Evolutionary conservation across 2,888 invertebrate genomes (phyloP).

Genomic region (Sturmia bella): DNA sequence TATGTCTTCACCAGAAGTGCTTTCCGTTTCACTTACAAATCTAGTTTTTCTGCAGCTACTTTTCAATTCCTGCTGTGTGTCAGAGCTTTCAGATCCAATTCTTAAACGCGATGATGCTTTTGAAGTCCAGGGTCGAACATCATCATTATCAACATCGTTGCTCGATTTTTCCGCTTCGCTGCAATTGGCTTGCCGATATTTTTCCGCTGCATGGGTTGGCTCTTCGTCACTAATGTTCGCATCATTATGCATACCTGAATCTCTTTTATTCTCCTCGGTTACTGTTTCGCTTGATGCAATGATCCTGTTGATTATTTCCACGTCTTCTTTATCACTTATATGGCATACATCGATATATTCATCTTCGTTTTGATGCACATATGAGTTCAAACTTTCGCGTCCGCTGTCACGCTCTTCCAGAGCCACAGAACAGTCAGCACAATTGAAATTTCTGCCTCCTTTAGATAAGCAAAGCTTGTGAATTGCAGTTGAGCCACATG

Average conservation of each 20-base stretch:
- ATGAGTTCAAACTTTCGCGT: conserved; percentile 42
- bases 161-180: background rate
- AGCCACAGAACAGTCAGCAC: conserved; percentile 64
- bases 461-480: conserved; percentile 62
- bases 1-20: background rate
- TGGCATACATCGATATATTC: conserved; percentile 69
- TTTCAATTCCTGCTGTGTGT: background rate
- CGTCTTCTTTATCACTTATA: conserved; percentile 55
- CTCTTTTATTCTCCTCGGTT: conserved; percentile 18
- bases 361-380: conserved; percentile 33
- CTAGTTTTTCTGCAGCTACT: no score
- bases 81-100: background rate
- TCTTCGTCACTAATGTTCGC: conserved; percentile 5
- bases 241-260: background rate
- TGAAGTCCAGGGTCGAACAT: background rate
- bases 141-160: background rate
- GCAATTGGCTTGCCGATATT: background rate
- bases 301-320: background rate
- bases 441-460: conserved; percentile 51
- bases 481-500: conserved; percentile 76
- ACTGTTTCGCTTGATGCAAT: background rate
- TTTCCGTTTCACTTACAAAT: conserved; percentile 4
- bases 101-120: no score
- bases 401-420: conserved; percentile 49
- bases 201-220: background rate